Conservation (phyloP, 2,888 invertebrate genomes). For the Neoitamus cyanurus region DNA sequence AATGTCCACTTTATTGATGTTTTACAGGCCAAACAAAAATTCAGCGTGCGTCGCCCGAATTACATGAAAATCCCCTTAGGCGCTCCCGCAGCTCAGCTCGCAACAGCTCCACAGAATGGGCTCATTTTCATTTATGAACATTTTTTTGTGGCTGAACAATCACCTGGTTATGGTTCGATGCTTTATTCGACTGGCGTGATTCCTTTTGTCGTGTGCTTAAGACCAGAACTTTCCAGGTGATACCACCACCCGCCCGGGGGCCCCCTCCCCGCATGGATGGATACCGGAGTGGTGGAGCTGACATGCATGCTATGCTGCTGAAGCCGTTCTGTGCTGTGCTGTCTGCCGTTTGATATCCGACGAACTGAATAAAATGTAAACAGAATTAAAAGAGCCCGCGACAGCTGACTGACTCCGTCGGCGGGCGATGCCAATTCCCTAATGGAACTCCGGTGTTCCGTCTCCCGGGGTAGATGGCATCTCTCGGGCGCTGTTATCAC, state of each 20-base stretch:
- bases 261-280: neutral
- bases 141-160: conserved; percentile 42
- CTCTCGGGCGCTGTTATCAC: neutral
- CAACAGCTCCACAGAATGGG: neutral
- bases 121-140: conserved; percentile 13
- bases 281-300: neutral
- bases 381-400: conserved; percentile 14
- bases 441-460: conserved; percentile 26
- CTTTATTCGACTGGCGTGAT: conserved; percentile 46
- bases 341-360: neutral
- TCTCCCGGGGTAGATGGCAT: neutral
- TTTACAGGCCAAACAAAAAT: neutral
- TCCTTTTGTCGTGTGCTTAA: conserved; percentile 49
- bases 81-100: neutral
- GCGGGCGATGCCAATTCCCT: neutral
- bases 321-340: neutral
- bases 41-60: neutral
- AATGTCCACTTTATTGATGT: neutral
- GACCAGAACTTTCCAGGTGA: conserved; percentile 30
- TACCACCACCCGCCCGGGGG: neutral
- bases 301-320: neutral
- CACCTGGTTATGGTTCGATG: conserved; percentile 45
- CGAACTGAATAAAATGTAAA: conserved; percentile 21
- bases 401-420: neutral
- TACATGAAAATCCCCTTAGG: neutral